Evolutionary conservation across 2,888 invertebrate genomes (phyloP), one percentile per base, ranked within the genome.

Genomic region (Caenorhabditis uteleia): DNA sequence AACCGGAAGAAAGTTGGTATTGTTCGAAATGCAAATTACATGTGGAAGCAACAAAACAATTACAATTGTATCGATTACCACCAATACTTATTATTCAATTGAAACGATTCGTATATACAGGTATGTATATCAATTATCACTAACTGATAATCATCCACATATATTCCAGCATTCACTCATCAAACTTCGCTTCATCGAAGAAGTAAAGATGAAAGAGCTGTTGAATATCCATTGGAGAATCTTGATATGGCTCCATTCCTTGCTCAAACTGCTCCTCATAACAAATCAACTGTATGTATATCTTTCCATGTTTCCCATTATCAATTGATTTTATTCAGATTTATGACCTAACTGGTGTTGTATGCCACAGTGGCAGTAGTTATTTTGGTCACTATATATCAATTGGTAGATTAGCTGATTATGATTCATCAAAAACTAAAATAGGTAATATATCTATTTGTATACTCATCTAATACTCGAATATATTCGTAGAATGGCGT

Each of bases 281-380:
- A 77, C 1, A 74, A 38, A 23, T 56, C 61, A 4, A 69, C 69
- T 0, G 64, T 72, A 36, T 43, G 53, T n/a, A 8, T 29, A 12
- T 14, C 3, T 6, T 6, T 42, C 23, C 6, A 7, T 6, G 6
- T n/a, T 25, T 7, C 42, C 42, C 12, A 23, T 26, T n/a, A n/a
- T n/a, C n/a, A n/a, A n/a, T 26, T 42, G 23, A 7, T 39, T 39
- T 5, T 26, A 39, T 69, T 16, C 51, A 70, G 58, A 68, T 85
- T 3, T 87, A 87, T 74, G 87, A 87, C 70, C 79, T 87, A 56
- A 86, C 85, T 66, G 87, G 85, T 10, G 86, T 87, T 3, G 84
- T 87, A 84, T 40, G 85, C 84, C 45, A 84, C 85, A 43, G 77
- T 84, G 46, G 86, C 23, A 73, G 65, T 47, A 68, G 72, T 31